Conservation (phyloP, 2,113 vertebrate genomes). For the Galbula dea region DNA sequence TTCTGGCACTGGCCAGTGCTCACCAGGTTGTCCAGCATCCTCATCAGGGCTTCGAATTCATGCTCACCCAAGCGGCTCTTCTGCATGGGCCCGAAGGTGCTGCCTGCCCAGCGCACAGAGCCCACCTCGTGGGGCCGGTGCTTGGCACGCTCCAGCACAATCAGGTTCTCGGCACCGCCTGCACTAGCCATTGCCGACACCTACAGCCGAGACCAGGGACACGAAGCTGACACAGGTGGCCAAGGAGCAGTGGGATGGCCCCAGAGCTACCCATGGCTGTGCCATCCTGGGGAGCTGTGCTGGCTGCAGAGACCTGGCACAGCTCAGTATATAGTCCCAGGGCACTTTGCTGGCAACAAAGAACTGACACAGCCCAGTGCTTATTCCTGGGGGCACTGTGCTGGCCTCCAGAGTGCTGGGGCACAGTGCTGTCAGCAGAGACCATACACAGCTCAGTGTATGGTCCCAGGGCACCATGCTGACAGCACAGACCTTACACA, state of each 20-base stretch:
- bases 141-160: slow-evolving; percentile 83
- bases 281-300: accelerated
- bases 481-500: accelerated
- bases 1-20: accelerated
- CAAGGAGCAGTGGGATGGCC: accelerated
- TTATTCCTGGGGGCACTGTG: accelerated
- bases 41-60: slow-evolving; percentile 96
- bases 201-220: slow-evolving; percentile 40
- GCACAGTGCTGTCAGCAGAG: background rate
- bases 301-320: background rate
- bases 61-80: slow-evolving; percentile 93
- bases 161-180: slow-evolving; percentile 86
- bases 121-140: slow-evolving; percentile 81
- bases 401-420: too few relatives aligned
- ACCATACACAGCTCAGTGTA: background rate
- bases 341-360: accelerated
- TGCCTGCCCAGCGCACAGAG: slow-evolving; percentile 89
- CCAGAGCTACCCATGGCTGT: background rate
- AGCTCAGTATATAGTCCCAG: accelerated
- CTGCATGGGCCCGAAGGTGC: slow-evolving; percentile 92
- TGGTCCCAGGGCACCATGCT: accelerated
- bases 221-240: accelerated
- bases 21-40: slow-evolving; percentile 94
- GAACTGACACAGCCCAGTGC: background rate
- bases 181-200: slow-evolving; percentile 87